Conservation (phyloP, 2,113 vertebrate genomes). For the mouse (Mus musculus) region DNA sequence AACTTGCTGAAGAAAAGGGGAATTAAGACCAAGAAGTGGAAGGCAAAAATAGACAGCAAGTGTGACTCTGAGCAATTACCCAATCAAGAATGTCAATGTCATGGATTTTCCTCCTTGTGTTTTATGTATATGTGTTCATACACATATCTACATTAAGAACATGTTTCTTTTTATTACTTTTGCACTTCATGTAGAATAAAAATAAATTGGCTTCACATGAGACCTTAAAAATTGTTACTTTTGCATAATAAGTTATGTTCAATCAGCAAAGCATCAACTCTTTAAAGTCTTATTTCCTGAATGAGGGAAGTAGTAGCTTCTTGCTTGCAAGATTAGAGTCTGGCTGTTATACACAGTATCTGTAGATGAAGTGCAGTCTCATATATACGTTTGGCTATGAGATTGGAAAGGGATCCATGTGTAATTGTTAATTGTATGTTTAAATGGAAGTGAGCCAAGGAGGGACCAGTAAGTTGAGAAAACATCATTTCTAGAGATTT, state of each 20-base stretch:
- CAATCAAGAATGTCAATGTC: background rate
- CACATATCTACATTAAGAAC: background rate
- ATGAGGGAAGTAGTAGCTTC: background rate
- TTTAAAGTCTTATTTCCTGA: background rate
- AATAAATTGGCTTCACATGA: background rate
- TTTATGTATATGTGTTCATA: background rate
- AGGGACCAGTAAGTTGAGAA: background rate
- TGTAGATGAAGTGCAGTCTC: background rate
- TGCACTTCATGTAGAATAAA: background rate
- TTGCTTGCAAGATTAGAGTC: background rate
- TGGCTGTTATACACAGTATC: background rate
- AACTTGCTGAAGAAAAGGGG: background rate
- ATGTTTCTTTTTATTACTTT: background rate
- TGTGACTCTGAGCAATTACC: accelerated
- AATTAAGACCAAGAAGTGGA: background rate
- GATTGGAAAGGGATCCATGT: too few species aligned
- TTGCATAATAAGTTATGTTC: background rate
- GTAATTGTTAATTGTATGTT: background rate
- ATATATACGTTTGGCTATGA: background rate
- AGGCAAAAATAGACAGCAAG: background rate
- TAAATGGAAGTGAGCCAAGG: background rate
- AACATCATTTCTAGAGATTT: background rate
- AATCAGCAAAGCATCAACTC: background rate
- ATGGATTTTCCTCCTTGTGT: background rate
- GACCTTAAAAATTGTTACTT: background rate